A percentile compares a stretch with the other conserved stretches of the same genome.
These are phyloP conservation scores for Clarias laeviceps DNA, from an alignment of 2,797 vertebrate genomes.

Conservation along the genomic window DNA sequence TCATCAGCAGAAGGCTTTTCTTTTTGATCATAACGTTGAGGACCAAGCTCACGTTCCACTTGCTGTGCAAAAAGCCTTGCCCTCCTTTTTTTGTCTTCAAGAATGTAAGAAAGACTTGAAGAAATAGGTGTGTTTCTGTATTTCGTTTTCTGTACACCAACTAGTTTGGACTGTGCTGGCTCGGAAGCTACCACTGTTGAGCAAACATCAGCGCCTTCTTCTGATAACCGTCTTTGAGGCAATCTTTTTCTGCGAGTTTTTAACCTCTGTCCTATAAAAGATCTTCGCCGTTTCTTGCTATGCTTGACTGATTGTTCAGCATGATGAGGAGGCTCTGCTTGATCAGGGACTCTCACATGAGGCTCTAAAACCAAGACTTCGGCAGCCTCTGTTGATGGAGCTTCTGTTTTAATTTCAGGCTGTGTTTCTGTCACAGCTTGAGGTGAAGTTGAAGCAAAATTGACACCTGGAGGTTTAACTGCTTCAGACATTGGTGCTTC, in stretches of 20 bases:
- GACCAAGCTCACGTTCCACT: slow-evolving; percentile 72
- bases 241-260: slow-evolving; percentile 67
- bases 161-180: slow-evolving; percentile 61
- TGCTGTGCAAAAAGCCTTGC: slow-evolving; percentile 74
- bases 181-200: slow-evolving; percentile 43
- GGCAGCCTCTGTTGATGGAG: slow-evolving; percentile 64
- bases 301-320: slow-evolving; percentile 63
- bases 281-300: slow-evolving; percentile 72
- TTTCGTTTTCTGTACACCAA: slow-evolving; percentile 73
- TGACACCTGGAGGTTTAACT: slow-evolving; percentile 49
- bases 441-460: slow-evolving; percentile 54
- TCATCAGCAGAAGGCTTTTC: slow-evolving; percentile 71
- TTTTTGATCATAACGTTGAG: slow-evolving; percentile 70
- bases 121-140: slow-evolving; percentile 66
- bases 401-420: slow-evolving; percentile 66
- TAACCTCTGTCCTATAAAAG: slow-evolving; percentile 73
- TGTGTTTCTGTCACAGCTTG: slow-evolving; percentile 40
- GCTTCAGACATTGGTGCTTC: slow-evolving; percentile 61
- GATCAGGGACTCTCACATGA: slow-evolving; percentile 45
- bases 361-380: slow-evolving; percentile 63
- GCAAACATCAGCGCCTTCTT: slow-evolving; percentile 57
- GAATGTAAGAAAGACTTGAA: slow-evolving; percentile 64
- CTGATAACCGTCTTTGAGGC: slow-evolving; percentile 49
- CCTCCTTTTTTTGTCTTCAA: slow-evolving; percentile 72
- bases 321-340: slow-evolving; percentile 34